These are phyloP conservation scores for Drosophila anomelani DNA, from an alignment of 2,888 invertebrate species.

Conservation along the genomic window DNA sequence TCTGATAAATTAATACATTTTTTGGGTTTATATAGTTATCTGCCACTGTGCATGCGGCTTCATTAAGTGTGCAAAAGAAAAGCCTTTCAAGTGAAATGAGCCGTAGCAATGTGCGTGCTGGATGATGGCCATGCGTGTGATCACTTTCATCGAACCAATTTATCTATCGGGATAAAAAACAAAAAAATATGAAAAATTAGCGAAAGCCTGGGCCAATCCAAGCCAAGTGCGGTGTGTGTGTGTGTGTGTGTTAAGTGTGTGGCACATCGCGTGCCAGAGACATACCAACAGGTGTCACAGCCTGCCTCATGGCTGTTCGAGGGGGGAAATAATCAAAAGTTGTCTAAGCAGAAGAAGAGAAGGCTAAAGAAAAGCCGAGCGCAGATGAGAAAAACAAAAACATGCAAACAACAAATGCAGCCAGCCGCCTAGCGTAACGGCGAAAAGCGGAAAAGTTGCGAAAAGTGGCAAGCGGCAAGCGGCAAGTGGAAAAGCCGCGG, in stretches of 20 bases:
- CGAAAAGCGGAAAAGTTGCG: conserved; percentile 18
- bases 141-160: conserved; percentile 20
- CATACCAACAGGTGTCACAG: conserved; percentile 72
- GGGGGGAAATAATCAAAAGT: conserved; percentile 57
- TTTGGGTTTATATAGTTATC: neutral
- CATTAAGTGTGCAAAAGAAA: conserved; percentile 1
- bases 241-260: conserved; percentile 35
- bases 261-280: conserved; percentile 66
- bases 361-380: conserved; percentile 29
- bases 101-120: conserved; percentile 20
- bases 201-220: conserved; percentile 12
- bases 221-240: conserved; percentile 8
- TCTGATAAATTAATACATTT: neutral
- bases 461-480: conserved; percentile 25
- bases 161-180: conserved; percentile 7
- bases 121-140: conserved; percentile 17
- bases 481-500: conserved; percentile 29
- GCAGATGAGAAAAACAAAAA: conserved; percentile 40
- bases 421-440: conserved; percentile 34
- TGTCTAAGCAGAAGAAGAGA: conserved; percentile 49
- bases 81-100: conserved; percentile 16
- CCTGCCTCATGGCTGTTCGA: conserved; percentile 12
- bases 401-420: conserved; percentile 49
- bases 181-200: conserved; percentile 22
- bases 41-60: neutral